Evolutionary conservation across 2,888 invertebrate species (phyloP).

Genomic region (Meloe dianella): DNA sequence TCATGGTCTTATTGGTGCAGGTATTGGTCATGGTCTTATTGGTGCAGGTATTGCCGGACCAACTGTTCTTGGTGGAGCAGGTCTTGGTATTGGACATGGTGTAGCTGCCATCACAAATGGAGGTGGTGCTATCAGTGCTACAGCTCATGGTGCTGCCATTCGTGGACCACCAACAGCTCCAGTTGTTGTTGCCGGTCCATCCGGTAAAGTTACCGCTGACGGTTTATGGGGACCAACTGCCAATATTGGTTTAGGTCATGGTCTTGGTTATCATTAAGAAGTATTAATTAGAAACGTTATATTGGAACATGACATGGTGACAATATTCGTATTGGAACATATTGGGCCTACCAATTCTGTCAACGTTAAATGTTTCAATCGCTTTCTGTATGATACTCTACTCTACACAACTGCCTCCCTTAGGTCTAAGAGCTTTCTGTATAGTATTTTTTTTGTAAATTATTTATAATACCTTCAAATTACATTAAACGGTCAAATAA

Average conservation of each 20-base stretch:
- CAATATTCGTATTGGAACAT: conserved; percentile 1
- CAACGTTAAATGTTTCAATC: background rate
- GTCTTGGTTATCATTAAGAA: conserved; percentile 14
- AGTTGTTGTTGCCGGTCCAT: conserved; percentile 46
- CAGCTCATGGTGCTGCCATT: conserved; percentile 48
- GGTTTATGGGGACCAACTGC: conserved; percentile 46
- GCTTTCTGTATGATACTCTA: background rate
- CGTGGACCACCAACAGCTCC: conserved; percentile 49
- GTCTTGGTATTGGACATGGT: conserved; percentile 19
- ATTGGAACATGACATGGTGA: background rate
- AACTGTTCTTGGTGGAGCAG: conserved; percentile 23
- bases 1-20: conserved; percentile 28
- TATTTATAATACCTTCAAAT: background rate
- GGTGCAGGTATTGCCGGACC: conserved; percentile 24
- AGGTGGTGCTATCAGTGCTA: conserved; percentile 41
- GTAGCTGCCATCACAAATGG: conserved; percentile 39
- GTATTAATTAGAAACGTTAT: background rate
- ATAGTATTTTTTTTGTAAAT: conserved; percentile 16
- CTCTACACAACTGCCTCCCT: conserved; percentile 13
- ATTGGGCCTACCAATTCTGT: conserved; percentile 1
- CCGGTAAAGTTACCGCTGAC: conserved; percentile 46
- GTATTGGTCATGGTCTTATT: conserved; percentile 18
- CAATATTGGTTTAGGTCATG: conserved; percentile 27
- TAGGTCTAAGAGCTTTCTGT: conserved; percentile 14
- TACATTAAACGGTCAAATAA: conserved; percentile 10